Base-by-base conservation (phyloP, 2,888 invertebrate species). In the Perdita meconis region DNA sequence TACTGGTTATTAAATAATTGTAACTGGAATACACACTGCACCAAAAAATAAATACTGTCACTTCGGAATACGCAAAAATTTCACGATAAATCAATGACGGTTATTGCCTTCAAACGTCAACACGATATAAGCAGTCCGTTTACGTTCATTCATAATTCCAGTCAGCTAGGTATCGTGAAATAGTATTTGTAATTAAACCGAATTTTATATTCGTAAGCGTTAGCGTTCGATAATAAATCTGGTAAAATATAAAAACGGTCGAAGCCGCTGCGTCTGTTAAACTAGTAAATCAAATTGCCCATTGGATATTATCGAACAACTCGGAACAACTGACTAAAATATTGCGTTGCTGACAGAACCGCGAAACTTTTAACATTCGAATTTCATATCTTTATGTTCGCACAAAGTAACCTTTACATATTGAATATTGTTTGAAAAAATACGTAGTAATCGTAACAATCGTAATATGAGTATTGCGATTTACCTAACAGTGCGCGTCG, bases 91-190 rank as follows among this genome's bases (percentile, higher is more conserved):
- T 51, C 38, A 19, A 47, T 34, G 34, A 50, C 66, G 19, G 34
- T 38, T 47, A 55, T 40, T 34, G 47, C 26, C 30, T 22, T 26
- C 55, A 50, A 44, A 56, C 1, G 19, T 40, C 12, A 16, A 26
- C 55, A 5, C n/a, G 51, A 56, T 40, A 40, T 30, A 24, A 12
- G 1, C 30, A 36, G 1, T 26, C 38, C 19, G n/a, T 60, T 60
- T 60, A 60, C 40, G 40, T 66, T 76, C 55, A 66, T 76, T 76
- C 67, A 60, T 60, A 38, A 57, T 51, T 64, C n/a, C 16, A n/a
- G 4, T 19, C 50, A 42, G 19, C 36, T 4, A 53, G n/a, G 24
- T 53, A 40, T 26, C 30, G 22, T 22, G n/a, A 47, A 12, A 5
- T 10, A 53, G 6, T 8, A 10, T 64, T 74, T 75, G 10, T 19